Percentiles rank a stretch among this genome's conserved stretches.
Conservation (phyloP, 1,140 invertebrate species). For the Macrobrachium nipponense region DNA sequence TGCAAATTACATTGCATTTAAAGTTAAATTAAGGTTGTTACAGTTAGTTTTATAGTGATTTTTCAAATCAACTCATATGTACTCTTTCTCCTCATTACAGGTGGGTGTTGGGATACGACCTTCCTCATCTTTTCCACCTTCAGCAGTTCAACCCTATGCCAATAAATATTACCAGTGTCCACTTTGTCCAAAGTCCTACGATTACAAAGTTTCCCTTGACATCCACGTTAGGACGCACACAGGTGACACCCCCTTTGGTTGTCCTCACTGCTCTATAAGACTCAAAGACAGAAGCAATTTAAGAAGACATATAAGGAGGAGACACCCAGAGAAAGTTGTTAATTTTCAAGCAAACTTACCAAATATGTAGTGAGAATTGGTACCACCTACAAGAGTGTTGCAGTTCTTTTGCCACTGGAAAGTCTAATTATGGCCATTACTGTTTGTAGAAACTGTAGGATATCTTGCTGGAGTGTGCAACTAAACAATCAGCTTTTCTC, state of each 20-base stretch:
- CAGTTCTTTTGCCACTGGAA: too few relatives aligned
- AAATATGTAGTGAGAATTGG: neutral
- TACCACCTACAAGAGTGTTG: too few relatives aligned
- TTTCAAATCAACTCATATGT: neutral
- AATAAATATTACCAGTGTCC: conserved; percentile 57
- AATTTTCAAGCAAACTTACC: neutral
- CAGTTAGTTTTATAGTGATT: too few relatives aligned
- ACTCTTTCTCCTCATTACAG: conserved; percentile 51
- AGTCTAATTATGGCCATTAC: too few relatives aligned
- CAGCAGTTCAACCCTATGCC: conserved; percentile 23
- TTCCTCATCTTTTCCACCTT: conserved; percentile 36
- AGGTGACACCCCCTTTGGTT: conserved; percentile 45
- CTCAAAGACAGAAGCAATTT: conserved; percentile 52
- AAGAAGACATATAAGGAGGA: conserved; percentile 43
- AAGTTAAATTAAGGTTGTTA: too few relatives aligned
- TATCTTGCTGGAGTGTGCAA: too few relatives aligned
- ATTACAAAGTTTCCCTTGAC: conserved; percentile 53
- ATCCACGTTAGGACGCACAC: conserved; percentile 54
- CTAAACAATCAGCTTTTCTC: too few relatives aligned
- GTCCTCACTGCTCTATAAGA: conserved; percentile 51
- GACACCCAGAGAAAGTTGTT: conserved; percentile 20
- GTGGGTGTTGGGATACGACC: too few relatives aligned
- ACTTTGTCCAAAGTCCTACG: conserved; percentile 54
- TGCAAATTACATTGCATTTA: too few relatives aligned
- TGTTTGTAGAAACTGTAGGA: too few relatives aligned